Evolutionary conservation across 2,888 invertebrate species (phyloP).

Genomic region (Ypsolopha scabrella): DNA sequence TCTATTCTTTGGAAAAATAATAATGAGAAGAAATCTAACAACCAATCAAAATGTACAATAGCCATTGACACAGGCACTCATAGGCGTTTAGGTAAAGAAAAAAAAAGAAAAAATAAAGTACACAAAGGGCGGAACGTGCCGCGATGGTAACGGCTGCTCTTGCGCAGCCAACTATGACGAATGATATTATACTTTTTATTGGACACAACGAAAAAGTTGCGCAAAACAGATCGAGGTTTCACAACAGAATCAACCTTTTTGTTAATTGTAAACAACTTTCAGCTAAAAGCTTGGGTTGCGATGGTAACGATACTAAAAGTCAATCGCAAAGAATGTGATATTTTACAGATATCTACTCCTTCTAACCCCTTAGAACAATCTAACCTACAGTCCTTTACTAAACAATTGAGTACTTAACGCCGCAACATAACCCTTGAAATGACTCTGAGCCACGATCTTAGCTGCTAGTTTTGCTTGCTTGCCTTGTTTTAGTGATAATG

Average conservation of each 20-base stretch:
- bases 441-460: too few species aligned
- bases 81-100: conserved; percentile 22
- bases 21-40: conserved; percentile 25
- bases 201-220: neutral
- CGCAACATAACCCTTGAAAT: too few species aligned
- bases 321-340: too few species aligned
- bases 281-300: neutral
- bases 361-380: too few species aligned
- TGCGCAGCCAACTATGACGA: conserved; percentile 17
- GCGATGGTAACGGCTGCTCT: conserved; percentile 22
- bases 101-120: conserved; percentile 25
- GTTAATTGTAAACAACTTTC: neutral
- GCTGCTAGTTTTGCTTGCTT: too few species aligned
- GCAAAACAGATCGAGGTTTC: neutral
- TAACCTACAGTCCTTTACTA: too few species aligned
- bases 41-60: conserved; percentile 45
- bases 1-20: conserved; percentile 18
- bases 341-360: too few species aligned
- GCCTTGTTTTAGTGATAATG: too few species aligned
- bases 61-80: conserved; percentile 31
- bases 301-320: too few species aligned
- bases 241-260: neutral
- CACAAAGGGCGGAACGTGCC: conserved; percentile 53
- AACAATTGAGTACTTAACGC: too few species aligned
- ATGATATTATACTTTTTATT: neutral